Conservation (phyloP, 2,888 invertebrate genomes). For the Dynastes tityus region DNA sequence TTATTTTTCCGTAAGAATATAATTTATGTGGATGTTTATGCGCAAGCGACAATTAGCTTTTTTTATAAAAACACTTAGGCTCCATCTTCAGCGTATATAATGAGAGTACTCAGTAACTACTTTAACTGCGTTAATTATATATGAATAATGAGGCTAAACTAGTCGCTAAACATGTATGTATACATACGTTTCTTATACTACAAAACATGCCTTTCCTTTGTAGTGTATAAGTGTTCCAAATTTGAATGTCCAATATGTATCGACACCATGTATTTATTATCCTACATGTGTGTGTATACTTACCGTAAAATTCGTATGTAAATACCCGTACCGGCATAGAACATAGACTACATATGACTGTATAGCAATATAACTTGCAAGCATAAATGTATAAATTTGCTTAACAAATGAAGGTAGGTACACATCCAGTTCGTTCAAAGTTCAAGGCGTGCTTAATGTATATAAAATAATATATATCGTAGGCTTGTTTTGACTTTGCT, state of each 20-base stretch:
- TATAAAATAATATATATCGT: neutral
- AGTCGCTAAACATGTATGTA: neutral
- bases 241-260: neutral
- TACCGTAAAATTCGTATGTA: neutral
- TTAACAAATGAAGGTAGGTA: slow-evolving; percentile 29
- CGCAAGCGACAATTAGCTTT: slow-evolving; percentile 1
- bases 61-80: neutral
- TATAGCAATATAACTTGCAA: neutral
- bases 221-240: neutral
- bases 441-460: slow-evolving; percentile 6
- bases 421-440: slow-evolving; percentile 39
- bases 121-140: slow-evolving; percentile 16
- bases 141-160: slow-evolving; percentile 8
- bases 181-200: neutral
- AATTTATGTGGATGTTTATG: neutral
- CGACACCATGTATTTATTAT: slow-evolving; percentile 15
- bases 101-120: neutral
- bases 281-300: neutral
- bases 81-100: neutral
- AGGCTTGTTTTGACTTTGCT: neutral
- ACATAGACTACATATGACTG: neutral
- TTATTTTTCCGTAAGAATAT: neutral
- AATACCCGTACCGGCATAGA: neutral
- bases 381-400: slow-evolving; percentile 33
- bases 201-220: too few species aligned